Conservation (phyloP, 2,888 invertebrate genomes). For the Aporophyla lueneburgensis region DNA sequence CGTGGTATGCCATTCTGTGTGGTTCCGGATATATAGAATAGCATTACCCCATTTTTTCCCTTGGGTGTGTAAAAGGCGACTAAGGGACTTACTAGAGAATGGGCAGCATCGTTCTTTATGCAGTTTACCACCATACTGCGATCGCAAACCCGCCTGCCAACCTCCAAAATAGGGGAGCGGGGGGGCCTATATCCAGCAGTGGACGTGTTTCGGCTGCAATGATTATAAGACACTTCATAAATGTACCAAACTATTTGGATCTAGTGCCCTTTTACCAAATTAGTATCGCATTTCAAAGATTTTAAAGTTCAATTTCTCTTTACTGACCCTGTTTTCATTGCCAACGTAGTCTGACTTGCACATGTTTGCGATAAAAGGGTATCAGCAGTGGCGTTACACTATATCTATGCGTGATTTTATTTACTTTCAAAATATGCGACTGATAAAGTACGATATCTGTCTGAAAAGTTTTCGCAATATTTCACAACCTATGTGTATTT, state of each 20-base stretch:
- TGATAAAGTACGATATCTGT: slow-evolving; percentile 35
- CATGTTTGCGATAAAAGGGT: slow-evolving; percentile 11
- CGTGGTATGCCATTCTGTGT: too few species aligned
- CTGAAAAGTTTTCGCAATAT: slow-evolving; percentile 54
- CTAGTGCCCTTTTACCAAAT: background rate
- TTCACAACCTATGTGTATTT: slow-evolving; percentile 40
- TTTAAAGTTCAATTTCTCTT: too few species aligned
- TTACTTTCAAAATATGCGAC: slow-evolving; percentile 31
- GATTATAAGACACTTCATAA: background rate
- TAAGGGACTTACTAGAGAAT: too few species aligned
- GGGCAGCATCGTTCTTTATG: too few species aligned
- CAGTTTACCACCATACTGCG: too few species aligned
- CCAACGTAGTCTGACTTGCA: slow-evolving; percentile 17
- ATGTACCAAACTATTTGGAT: background rate
- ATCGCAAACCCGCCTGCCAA: too few species aligned
- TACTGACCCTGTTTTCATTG: slow-evolving; percentile 4
- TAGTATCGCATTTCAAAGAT: background rate
- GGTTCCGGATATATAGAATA: too few species aligned
- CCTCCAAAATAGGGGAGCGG: too few species aligned
- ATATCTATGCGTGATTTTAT: slow-evolving; percentile 34
- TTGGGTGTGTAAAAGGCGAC: too few species aligned
- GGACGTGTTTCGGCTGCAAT: too few species aligned
- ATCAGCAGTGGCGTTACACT: slow-evolving; percentile 18
- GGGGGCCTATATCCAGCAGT: too few species aligned
- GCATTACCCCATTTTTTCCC: too few species aligned